Conservation (phyloP, 2,888 invertebrate species). For the Drosophila formosana region DNA sequence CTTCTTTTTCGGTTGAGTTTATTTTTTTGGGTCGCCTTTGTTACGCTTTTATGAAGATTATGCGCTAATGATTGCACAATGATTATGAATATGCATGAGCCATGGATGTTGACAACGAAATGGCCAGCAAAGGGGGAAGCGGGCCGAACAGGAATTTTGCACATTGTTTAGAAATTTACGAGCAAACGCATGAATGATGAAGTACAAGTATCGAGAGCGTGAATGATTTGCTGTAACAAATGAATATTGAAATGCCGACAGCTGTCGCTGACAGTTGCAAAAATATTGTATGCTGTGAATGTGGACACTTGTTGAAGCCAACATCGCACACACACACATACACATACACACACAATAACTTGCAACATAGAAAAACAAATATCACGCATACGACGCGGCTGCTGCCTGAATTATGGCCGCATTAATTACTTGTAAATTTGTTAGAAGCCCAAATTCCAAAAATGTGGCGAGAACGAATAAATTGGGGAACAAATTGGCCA, state of each 20-base stretch:
- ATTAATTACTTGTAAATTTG: slow-evolving; percentile 83
- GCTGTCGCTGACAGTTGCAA: slow-evolving; percentile 81
- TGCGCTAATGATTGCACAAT: slow-evolving; percentile 84
- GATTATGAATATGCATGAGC: slow-evolving; percentile 82
- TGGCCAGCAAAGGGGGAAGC: neutral
- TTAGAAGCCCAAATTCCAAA: slow-evolving; percentile 49
- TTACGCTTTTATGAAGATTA: slow-evolving; percentile 74
- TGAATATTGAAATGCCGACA: slow-evolving; percentile 80
- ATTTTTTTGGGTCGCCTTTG: slow-evolving; percentile 49
- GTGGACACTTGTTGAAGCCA: slow-evolving; percentile 74
- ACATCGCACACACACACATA: slow-evolving; percentile 1
- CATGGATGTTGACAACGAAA: slow-evolving; percentile 34
- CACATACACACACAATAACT: neutral
- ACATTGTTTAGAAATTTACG: slow-evolving; percentile 61
- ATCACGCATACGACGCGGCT: slow-evolving; percentile 59
- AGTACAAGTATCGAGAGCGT: slow-evolving; percentile 66
- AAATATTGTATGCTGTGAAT: slow-evolving; percentile 61
- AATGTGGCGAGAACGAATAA: slow-evolving; percentile 56
- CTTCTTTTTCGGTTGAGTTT: slow-evolving; percentile 22
- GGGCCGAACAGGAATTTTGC: slow-evolving; percentile 57
- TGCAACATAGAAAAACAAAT: slow-evolving; percentile 23
- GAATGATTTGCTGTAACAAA: slow-evolving; percentile 44
- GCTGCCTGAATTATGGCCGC: slow-evolving; percentile 76
- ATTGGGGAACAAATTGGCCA: slow-evolving; percentile 74
- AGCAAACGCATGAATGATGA: slow-evolving; percentile 53